Conservation (phyloP, 2,888 invertebrate genomes). For the Orthonevra nobilis region DNA sequence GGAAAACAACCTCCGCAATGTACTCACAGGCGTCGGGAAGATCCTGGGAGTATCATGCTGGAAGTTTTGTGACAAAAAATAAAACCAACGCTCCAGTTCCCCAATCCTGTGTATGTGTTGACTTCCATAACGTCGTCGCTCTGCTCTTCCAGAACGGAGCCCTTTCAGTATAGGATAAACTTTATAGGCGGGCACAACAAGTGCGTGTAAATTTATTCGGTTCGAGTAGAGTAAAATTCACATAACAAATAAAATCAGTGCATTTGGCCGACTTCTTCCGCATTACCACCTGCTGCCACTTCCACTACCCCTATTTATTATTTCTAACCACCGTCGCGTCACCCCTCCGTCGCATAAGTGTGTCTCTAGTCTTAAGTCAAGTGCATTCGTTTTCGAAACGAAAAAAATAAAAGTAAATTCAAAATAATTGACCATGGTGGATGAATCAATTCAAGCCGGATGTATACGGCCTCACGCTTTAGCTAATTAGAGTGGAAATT, state of each 20-base stretch:
- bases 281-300: slow-evolving; percentile 40
- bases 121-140: slow-evolving; percentile 53
- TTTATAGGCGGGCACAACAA: slow-evolving; percentile 80
- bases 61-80: slow-evolving; percentile 50
- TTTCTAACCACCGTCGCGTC: slow-evolving; percentile 2
- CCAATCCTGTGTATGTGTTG: slow-evolving; percentile 25
- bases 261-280: slow-evolving; percentile 41
- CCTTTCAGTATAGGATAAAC: slow-evolving; percentile 80
- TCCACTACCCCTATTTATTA: slow-evolving; percentile 22
- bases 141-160: slow-evolving; percentile 76
- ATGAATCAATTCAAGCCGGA: slow-evolving; percentile 22
- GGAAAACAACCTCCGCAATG: slow-evolving; percentile 18
- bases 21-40: slow-evolving; percentile 23
- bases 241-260: slow-evolving; percentile 58
- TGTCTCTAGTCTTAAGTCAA: too few species aligned
- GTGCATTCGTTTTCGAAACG: too few species aligned
- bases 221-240: slow-evolving; percentile 51
- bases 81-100: slow-evolving; percentile 34
- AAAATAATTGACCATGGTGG: slow-evolving; percentile 34
- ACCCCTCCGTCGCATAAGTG: too few species aligned
- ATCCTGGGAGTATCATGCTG: slow-evolving; percentile 63
- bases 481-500: slow-evolving; percentile 42
- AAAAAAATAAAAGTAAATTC: not conserved
- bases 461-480: slow-evolving; percentile 22
- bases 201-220: slow-evolving; percentile 76